A percentile compares a stretch with the other conserved stretches of the same genome.
Evolutionary conservation across 2,797 vertebrate species (phyloP).

Genomic region (Strix occidentalis): DNA sequence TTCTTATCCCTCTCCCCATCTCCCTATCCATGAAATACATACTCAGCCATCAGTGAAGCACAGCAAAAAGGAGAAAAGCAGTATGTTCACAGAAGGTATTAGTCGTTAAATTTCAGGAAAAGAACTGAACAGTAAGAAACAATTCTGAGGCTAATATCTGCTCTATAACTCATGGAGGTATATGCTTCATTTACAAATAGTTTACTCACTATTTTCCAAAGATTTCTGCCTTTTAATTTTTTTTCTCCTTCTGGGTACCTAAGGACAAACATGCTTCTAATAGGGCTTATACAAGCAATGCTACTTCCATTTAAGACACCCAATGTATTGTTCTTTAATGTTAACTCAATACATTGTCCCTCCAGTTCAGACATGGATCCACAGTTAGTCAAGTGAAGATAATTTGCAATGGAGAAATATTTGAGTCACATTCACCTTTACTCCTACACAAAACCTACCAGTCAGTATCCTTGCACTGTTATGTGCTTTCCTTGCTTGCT

Average conservation of each 20-base stretch:
- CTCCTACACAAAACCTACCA: not conserved
- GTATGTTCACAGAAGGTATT: not conserved
- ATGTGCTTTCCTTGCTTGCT: not conserved
- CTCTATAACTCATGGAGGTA: not conserved
- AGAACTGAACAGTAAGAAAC: not conserved
- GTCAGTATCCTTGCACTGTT: not conserved
- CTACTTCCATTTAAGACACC: not conserved
- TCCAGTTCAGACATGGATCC: not conserved
- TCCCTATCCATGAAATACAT: not conserved
- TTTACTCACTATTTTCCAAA: not conserved
- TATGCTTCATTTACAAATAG: not conserved
- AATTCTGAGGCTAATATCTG: not conserved
- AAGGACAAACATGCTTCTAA: not conserved
- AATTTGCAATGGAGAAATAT: not conserved
- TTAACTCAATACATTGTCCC: not conserved
- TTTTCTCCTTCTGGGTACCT: not conserved
- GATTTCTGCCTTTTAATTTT: not conserved
- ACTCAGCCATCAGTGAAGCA: not conserved
- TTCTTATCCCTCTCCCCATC: not conserved
- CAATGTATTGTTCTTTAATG: accelerated
- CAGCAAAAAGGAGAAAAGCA: not conserved
- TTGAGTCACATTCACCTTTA: not conserved
- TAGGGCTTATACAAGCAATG: not conserved
- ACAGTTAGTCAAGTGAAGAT: not conserved
- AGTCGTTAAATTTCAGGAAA: not conserved